Conservation (phyloP, 2,797 vertebrate genomes). For the Phoebastria nigripes region DNA sequence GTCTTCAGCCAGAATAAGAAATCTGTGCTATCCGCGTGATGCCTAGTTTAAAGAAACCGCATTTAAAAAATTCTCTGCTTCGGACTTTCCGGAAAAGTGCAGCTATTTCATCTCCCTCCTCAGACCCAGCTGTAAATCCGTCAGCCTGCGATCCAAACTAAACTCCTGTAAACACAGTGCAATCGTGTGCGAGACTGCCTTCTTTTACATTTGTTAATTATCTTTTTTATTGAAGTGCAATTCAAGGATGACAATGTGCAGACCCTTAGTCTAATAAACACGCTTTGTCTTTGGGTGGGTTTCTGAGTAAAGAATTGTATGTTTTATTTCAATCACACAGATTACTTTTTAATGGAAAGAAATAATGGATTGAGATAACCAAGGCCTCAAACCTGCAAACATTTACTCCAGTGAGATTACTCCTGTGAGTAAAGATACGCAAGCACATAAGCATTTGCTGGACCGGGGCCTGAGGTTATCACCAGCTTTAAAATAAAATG, state of each 20-base stretch:
- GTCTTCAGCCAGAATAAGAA: not conserved
- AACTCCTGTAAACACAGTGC: conserved; percentile 20
- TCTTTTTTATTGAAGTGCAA: conserved; percentile 10
- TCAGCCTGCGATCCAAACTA: not conserved
- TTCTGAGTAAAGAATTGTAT: conserved; percentile 36
- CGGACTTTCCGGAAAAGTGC: not conserved
- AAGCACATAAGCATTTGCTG: conserved; percentile 3
- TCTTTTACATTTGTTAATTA: not conserved
- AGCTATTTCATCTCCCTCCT: not conserved
- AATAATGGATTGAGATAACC: conserved; percentile 55
- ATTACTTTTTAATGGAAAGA: conserved; percentile 63
- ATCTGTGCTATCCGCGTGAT: not conserved
- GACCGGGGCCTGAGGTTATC: conserved; percentile 40
- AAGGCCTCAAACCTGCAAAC: conserved; percentile 24
- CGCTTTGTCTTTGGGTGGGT: conserved; percentile 56
- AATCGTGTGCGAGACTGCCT: not conserved
- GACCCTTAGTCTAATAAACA: conserved; percentile 32
- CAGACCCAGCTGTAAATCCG: not conserved
- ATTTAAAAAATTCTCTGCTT: not conserved
- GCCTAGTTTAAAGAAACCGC: not conserved
- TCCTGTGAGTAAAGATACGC: conserved; percentile 25
- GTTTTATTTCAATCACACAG: conserved; percentile 50
- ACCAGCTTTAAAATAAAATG: conserved; percentile 42
- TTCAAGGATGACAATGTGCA: conserved; percentile 53
- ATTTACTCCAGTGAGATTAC: conserved; percentile 22